These are phyloP conservation scores for Xenopus borealis DNA, from an alignment of 2,113 vertebrate species.

Conservation along the genomic window DNA sequence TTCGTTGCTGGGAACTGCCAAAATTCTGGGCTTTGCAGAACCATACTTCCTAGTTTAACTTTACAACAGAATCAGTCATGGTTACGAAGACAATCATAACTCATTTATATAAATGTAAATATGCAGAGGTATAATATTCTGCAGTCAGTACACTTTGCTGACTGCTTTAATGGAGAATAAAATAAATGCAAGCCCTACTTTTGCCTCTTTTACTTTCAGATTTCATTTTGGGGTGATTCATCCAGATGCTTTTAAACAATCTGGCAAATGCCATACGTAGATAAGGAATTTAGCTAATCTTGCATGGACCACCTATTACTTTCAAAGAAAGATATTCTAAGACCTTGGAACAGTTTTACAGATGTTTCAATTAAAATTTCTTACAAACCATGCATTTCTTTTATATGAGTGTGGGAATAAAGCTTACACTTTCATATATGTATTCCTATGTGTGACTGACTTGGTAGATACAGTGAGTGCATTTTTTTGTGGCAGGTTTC, in stretches of 20 bases:
- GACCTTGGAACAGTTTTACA: conserved; percentile 54
- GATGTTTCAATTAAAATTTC: conserved; percentile 55
- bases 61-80: no score
- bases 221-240: conserved; percentile 9
- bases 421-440: not conserved
- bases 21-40: no score
- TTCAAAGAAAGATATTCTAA: conserved; percentile 52
- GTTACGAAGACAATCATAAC: no score
- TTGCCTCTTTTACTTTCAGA: not conserved
- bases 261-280: conserved; percentile 25
- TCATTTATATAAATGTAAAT: no score
- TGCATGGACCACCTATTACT: conserved; percentile 49
- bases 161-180: no score
- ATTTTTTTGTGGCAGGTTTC: not conserved
- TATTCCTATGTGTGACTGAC: not conserved
- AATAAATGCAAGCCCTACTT: no score
- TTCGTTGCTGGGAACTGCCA: no score
- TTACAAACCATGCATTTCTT: conserved; percentile 23
- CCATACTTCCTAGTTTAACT: no score
- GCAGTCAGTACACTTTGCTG: no score
- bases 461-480: not conserved
- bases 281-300: conserved; percentile 47
- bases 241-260: conserved; percentile 57
- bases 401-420: not conserved
- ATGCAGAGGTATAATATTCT: no score